Evolutionary conservation across 2,888 invertebrate species (phyloP).

Genomic region (Falcaria lacertinaria): DNA sequence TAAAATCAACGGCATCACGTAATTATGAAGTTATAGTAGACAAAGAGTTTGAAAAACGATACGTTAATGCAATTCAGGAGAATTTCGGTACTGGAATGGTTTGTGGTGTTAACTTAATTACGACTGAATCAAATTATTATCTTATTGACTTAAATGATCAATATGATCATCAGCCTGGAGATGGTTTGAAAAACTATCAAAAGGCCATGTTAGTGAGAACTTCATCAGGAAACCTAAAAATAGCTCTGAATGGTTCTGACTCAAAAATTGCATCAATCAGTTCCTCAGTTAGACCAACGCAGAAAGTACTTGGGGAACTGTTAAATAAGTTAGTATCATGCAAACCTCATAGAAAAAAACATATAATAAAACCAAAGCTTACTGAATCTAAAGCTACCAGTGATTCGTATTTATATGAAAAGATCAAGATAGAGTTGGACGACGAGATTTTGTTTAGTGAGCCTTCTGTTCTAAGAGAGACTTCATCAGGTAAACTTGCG

Average conservation of each 20-base stretch:
- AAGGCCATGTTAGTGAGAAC: slow-evolving; percentile 45
- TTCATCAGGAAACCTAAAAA: slow-evolving; percentile 42
- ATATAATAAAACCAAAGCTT: slow-evolving; percentile 11
- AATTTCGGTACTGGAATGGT: slow-evolving; percentile 23
- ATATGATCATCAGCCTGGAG: slow-evolving; percentile 8
- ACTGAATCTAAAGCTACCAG: slow-evolving; percentile 29
- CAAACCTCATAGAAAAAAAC: no score
- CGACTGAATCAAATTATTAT: slow-evolving; percentile 37
- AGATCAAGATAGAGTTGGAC: slow-evolving; percentile 22
- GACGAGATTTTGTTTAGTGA: slow-evolving; percentile 22
- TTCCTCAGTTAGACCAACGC: slow-evolving; percentile 6
- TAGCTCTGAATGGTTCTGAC: slow-evolving; percentile 24
- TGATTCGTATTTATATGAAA: slow-evolving; percentile 36
- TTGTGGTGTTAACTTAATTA: slow-evolving; percentile 31
- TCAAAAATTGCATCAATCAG: slow-evolving; percentile 8
- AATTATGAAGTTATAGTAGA: slow-evolving; percentile 50
- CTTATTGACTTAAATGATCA: slow-evolving; percentile 36
- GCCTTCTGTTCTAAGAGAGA: slow-evolving; percentile 32
- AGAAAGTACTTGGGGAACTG: slow-evolving; percentile 25
- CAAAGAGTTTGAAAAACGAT: slow-evolving; percentile 53
- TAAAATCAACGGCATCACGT: slow-evolving; percentile 40
- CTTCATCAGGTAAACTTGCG: slow-evolving; percentile 40
- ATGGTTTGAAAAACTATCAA: slow-evolving; percentile 3
- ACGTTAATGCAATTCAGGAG: slow-evolving; percentile 27
- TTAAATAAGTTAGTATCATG: slow-evolving; percentile 22